phyloP scores from a whole-genome alignment of 2,797 vertebrate genomes.

The Myotis planiceps region DNA sequence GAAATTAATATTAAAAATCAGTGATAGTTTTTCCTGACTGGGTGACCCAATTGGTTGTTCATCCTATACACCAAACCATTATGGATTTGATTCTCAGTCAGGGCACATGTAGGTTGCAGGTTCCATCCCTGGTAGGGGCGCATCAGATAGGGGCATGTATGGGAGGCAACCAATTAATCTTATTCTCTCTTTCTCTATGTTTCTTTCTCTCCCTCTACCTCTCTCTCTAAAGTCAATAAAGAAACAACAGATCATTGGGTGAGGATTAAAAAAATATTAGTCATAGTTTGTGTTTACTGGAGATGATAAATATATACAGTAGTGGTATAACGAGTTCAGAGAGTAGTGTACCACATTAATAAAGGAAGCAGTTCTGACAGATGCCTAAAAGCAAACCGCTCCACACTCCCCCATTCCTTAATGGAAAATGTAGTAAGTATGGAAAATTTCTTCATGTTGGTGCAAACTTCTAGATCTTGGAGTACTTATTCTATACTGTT shows the following conservation, averaged over 20 bases:
- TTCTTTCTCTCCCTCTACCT: background rate
- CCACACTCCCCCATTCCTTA: accelerated
- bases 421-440: background rate
- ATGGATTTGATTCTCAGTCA: background rate
- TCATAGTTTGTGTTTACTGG: background rate
- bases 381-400: background rate
- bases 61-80: background rate
- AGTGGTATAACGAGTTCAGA: background rate
- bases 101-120: background rate
- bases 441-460: background rate
- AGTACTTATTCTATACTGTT: background rate
- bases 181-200: background rate
- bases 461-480: background rate
- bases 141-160: background rate
- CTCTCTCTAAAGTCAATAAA: background rate
- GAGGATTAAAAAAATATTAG: background rate
- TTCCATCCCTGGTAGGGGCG: background rate
- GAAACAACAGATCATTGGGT: background rate
- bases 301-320: background rate
- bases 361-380: background rate
- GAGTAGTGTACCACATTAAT: background rate
- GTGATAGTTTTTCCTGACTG: background rate
- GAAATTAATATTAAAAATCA: background rate
- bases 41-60: background rate
- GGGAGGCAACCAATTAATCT: background rate